Evolutionary conservation across 2,797 vertebrate species (phyloP), one percentile per base, ranked within the genome.

Genomic region (Acropternis orthonyx): DNA sequence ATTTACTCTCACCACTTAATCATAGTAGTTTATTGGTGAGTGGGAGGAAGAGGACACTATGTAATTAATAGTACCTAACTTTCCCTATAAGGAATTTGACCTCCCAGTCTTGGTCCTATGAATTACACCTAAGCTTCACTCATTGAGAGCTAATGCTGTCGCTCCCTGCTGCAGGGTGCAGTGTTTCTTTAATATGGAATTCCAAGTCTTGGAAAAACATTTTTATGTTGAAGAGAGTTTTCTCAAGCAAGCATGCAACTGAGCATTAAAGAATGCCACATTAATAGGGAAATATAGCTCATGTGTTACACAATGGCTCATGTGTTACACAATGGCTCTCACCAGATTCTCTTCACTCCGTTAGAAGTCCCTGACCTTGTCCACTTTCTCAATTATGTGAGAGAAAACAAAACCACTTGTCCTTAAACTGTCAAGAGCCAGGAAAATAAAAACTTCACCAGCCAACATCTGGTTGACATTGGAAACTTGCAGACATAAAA

Each of bases 381-480:
- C 20, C 43, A 51, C 20, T 88, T 92, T 69, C 88, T 71, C 30
- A 83, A 36, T 83, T 49, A 75, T 8, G 32, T 15, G 37, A 85
- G 12, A 89, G 32, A 77, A 93, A 94, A 83, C 20, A 78, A 94
- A 95, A 67, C n/a, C 68, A 81, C 39, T 85, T 91, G 49, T 74
- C 66, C 58, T 88, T 74, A 72, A 88, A 80, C 54, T 80, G 75
- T 71, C 54, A 74, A 56, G 15, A 82, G 28, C 8, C 34, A 83
- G 49, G 20, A 87, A 73, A 88, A 68, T n/a, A 61, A 0, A 48
- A 16, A 68, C 51, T 75, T 83, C 43, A 91, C 34, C 85, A 93
- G 41, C 34, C 58, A 83, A 68, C 44, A 93, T 77, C 82, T 89
- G 44, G 30, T 67, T 93, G 65, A 74, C 41, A 68, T 39, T 74